Evolutionary conservation across 2,113 vertebrate genomes (phyloP), one percentile per base, ranked within the genome.

Genomic region (Bombycilla garrulus): DNA sequence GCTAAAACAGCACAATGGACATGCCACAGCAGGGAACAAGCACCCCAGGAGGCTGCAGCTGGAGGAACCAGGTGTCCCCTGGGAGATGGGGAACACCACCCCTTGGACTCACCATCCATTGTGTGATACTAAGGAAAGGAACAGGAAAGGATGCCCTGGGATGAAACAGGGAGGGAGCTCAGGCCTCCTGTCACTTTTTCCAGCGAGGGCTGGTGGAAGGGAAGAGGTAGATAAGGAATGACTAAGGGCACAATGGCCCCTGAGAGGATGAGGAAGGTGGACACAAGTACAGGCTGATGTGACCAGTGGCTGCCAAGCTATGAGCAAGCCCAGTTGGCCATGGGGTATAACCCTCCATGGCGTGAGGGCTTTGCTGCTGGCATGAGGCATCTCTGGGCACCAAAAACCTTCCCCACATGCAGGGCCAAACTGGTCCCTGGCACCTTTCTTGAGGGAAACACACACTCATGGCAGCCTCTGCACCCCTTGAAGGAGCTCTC

Each of bases 301-400:
- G 35, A 48, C 24, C 38, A 53, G 38, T 15, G 38, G 26, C 42
- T 31, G 36, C 5, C 10, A 60, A 62, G 58, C 58, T 6, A 6
- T 6, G 28, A 54, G 44, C 3, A 8, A 78, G 11, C 22, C 60
- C 9, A 5, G 19, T 50, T 45, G 36, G 25, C 29, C 42, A 56
- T 0, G 5, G 51, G 24, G 26, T 22, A 6, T 24, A 66, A 42
- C 35, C 61, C 21, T 66, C 18, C 38, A 19, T 7, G 53, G 47
- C 14, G 42, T 35, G 2, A 60, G 31, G 31, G 20, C 22, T 51
- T 19, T 53, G 58, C 47, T 65, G 35, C 51, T 78, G 62, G 53
- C 45, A 78, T 0, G 0, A 61, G 26, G 28, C 12, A 40, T 6
- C 56, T 72, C 38, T 53, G 22, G 28, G 60, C 44, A 56, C 38